Conservation (phyloP, 2,113 vertebrate species). For the Peromyscus maniculatus region DNA sequence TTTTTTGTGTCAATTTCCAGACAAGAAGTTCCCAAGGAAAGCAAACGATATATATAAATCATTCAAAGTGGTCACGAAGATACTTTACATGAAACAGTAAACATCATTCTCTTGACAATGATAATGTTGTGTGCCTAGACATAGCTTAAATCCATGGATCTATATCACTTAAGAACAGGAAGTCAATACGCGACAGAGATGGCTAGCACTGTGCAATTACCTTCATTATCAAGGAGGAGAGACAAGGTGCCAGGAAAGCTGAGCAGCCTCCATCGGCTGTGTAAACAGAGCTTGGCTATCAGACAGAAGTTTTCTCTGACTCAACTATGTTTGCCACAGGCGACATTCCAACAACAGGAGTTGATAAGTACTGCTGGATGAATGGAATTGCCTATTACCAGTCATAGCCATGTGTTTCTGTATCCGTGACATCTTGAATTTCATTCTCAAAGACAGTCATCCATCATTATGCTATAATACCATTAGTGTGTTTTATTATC, state of each 20-base stretch:
- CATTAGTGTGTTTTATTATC: neutral
- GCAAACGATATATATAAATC: conserved; percentile 42
- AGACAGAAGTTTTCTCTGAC: neutral
- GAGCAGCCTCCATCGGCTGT: neutral
- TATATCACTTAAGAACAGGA: conserved; percentile 12
- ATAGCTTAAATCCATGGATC: conserved; percentile 26
- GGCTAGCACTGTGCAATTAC: neutral
- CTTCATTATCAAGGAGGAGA: neutral
- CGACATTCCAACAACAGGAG: neutral
- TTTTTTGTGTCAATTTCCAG: conserved; percentile 44
- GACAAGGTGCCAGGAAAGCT: neutral
- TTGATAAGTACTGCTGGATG: neutral
- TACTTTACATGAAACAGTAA: conserved; percentile 38
- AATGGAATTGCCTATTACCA: neutral
- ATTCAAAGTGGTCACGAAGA: conserved; percentile 54
- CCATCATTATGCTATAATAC: neutral
- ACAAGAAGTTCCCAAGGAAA: conserved; percentile 61
- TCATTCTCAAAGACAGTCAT: neutral
- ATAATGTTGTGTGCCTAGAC: neutral
- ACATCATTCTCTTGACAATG: conserved; percentile 44
- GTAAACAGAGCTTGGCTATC: neutral
- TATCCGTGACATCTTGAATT: neutral
- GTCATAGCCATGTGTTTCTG: accelerated
- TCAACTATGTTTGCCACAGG: neutral
- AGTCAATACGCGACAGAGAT: neutral